Conservation (phyloP, 2,113 vertebrate genomes). For the Psammodynastes pulverulentus region DNA sequence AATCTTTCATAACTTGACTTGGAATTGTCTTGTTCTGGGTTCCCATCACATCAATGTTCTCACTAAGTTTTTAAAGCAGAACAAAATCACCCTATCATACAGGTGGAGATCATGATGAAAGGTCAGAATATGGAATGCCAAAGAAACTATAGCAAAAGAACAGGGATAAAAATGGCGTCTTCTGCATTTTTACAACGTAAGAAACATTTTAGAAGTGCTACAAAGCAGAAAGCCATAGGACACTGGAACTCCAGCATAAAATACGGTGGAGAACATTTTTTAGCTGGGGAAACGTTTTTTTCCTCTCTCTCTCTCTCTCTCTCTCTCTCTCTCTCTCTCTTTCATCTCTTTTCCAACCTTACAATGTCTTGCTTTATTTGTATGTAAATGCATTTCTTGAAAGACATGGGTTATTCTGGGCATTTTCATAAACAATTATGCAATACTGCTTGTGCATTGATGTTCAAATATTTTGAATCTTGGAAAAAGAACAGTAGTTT, state of each 20-base stretch:
- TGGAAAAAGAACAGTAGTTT: not conserved
- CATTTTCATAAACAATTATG: conserved; percentile 41
- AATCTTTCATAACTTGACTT: conserved; percentile 10
- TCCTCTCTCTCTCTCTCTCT: not conserved
- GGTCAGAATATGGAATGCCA: not conserved
- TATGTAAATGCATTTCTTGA: conserved; percentile 51
- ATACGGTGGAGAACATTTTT: conserved; percentile 54
- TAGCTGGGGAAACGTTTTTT: conserved; percentile 20
- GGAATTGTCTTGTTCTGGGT: conserved; percentile 46
- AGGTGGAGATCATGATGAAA: not conserved
- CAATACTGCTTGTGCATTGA: conserved; percentile 26
- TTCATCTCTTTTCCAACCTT: conserved; percentile 37
- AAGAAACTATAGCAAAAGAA: not conserved
- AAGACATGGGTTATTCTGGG: conserved; percentile 55
- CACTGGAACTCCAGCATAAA: conserved; percentile 1
- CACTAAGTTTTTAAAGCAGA: conserved; percentile 28
- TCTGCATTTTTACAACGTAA: not conserved
- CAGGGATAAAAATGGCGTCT: not conserved
- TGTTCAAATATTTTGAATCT: not conserved
- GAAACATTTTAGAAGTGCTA: not conserved
- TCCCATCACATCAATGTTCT: conserved; percentile 47
- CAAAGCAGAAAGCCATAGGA: not conserved
- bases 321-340: not conserved
- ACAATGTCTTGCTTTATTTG: conserved; percentile 22
- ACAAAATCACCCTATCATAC: not conserved